Conservation (phyloP, 2,888 invertebrate genomes). For the Parelbella ahira region DNA sequence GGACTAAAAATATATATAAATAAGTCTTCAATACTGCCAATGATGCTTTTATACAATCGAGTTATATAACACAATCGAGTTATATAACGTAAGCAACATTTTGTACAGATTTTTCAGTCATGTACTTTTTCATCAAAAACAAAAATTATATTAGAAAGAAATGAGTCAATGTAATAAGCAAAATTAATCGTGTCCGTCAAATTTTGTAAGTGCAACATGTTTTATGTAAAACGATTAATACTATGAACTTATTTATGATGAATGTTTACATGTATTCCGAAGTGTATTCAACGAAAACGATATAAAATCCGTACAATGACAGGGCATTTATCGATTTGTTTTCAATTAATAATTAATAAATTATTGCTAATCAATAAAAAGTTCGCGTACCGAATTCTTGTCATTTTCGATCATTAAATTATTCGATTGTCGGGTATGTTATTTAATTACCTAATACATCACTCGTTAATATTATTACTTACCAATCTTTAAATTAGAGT, state of each 20-base stretch:
- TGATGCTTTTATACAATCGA: slow-evolving; percentile 24
- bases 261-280: slow-evolving; percentile 53
- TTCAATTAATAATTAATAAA: no score
- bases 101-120: slow-evolving; percentile 15
- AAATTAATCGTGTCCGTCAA: slow-evolving; percentile 10
- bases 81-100: slow-evolving; percentile 10
- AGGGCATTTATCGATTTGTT: slow-evolving; percentile 47
- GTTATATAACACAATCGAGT: no score
- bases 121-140: no score
- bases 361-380: no score
- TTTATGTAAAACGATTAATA: slow-evolving; percentile 59
- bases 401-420: slow-evolving; percentile 57
- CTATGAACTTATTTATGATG: slow-evolving; percentile 62
- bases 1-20: slow-evolving; percentile 13
- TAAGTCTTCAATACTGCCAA: slow-evolving; percentile 24
- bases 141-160: no score
- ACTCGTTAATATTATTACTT: slow-evolving; percentile 56
- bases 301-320: slow-evolving; percentile 46
- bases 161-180: no score
- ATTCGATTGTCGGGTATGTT: slow-evolving; percentile 49
- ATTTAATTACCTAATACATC: slow-evolving; percentile 38
- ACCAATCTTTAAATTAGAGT: slow-evolving; percentile 58
- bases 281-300: slow-evolving; percentile 51
- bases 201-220: slow-evolving; percentile 42
- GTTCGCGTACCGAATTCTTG: slow-evolving; percentile 45